Conservation (phyloP, 2,797 vertebrate genomes). For the Epinephelus malabaricus region DNA sequence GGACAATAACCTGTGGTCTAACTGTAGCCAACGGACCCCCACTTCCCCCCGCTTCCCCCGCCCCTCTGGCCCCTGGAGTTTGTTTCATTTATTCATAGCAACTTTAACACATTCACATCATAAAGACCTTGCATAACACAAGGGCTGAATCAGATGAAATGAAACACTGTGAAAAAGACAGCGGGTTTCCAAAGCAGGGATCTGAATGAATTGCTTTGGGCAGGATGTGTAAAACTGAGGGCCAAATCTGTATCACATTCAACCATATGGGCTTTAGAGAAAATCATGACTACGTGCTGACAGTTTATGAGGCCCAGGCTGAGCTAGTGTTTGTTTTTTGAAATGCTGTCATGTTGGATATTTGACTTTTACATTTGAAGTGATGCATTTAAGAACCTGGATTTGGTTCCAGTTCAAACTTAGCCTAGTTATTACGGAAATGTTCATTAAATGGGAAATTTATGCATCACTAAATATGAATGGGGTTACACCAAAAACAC, state of each 20-base stretch:
- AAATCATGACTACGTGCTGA: slow-evolving; percentile 30
- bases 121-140: slow-evolving; percentile 43
- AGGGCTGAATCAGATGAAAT: slow-evolving; percentile 37
- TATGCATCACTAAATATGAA: slow-evolving; percentile 2
- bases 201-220: slow-evolving; percentile 45
- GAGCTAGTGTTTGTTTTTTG: slow-evolving; percentile 46
- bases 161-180: slow-evolving; percentile 30
- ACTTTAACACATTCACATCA: slow-evolving; percentile 56
- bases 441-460: slow-evolving; percentile 3
- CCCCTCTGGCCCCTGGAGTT: slow-evolving; percentile 35
- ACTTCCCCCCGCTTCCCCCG: background rate
- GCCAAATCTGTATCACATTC: slow-evolving; percentile 47
- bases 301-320: slow-evolving; percentile 43
- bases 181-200: slow-evolving; percentile 14
- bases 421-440: slow-evolving; percentile 1
- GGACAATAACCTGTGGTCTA: slow-evolving; percentile 60
- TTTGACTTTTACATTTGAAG: slow-evolving; percentile 7
- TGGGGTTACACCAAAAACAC: background rate
- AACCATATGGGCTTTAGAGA: slow-evolving; percentile 33
- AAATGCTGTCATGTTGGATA: slow-evolving; percentile 32
- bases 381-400: slow-evolving; percentile 44
- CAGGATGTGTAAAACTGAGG: slow-evolving; percentile 39
- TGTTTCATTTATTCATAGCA: slow-evolving; percentile 52
- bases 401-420: slow-evolving; percentile 13
- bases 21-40: slow-evolving; percentile 54